A percentile compares a stretch with the other conserved stretches of the same genome.
These are phyloP conservation scores for Ruditapes philippinarum DNA, from an alignment of 1,140 invertebrate genomes.

Conservation along the genomic window DNA sequence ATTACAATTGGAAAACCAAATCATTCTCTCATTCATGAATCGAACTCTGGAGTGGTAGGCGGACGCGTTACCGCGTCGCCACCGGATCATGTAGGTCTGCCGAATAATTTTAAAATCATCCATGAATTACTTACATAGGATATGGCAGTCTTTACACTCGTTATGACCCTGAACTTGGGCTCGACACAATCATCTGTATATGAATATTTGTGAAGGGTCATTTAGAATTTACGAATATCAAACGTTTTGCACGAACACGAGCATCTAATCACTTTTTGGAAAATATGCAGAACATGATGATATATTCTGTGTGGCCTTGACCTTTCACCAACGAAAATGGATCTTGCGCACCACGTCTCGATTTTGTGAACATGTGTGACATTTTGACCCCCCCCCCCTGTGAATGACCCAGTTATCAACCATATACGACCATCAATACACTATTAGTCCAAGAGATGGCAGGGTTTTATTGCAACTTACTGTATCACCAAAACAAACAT, in stretches of 20 bases:
- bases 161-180: slow-evolving; percentile 8
- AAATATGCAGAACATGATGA: slow-evolving; percentile 27
- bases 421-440: slow-evolving; percentile 14
- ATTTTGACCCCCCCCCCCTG: slow-evolving; percentile 5
- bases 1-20: slow-evolving; percentile 35
- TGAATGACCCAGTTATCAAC: slow-evolving; percentile 17
- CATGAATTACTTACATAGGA: slow-evolving; percentile 14
- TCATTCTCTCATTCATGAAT: slow-evolving; percentile 28
- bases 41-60: slow-evolving; percentile 29
- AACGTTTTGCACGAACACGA: slow-evolving; percentile 15
- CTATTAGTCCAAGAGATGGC: too few relatives aligned
- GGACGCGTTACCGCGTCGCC: slow-evolving; percentile 20
- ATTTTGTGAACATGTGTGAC: slow-evolving; percentile 15
- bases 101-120: too few relatives aligned
- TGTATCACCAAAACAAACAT: too few relatives aligned
- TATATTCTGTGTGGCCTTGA: too few relatives aligned
- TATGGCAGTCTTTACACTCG: slow-evolving; percentile 5
- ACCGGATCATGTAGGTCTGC: slow-evolving; percentile 9
- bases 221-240: slow-evolving; percentile 26
- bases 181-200: slow-evolving; percentile 2
- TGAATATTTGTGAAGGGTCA: slow-evolving; percentile 29
- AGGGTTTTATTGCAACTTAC: too few relatives aligned
- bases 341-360: slow-evolving; percentile 11
- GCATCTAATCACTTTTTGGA: slow-evolving; percentile 7
- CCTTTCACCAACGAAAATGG: slow-evolving; percentile 10